phyloP scores from a whole-genome alignment of 64 coral and sea anemone genomes.

The Porites australiensis region DNA sequence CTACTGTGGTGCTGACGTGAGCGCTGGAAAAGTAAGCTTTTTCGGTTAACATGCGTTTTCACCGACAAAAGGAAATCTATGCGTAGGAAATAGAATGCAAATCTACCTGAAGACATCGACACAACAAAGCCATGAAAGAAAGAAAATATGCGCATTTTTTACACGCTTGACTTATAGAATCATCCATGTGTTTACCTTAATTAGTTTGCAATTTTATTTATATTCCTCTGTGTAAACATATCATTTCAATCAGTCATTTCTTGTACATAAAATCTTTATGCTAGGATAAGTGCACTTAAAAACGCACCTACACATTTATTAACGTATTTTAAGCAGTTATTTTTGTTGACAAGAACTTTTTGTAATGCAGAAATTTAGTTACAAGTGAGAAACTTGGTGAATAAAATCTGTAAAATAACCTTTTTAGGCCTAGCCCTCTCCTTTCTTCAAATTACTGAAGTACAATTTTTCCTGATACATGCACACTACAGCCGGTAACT shows the following conservation, averaged over 20 bases:
- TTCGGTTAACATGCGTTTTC: not conserved
- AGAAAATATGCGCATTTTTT: conserved; percentile 39
- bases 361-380: too few relatives aligned
- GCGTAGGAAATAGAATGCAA: not conserved
- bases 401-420: too few relatives aligned
- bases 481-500: too few relatives aligned
- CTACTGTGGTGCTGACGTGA: not conserved
- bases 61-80: not conserved
- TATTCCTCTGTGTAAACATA: not conserved
- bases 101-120: not conserved
- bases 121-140: not conserved
- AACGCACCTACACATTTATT: too few relatives aligned
- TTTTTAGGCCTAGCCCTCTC: too few relatives aligned
- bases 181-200: conserved; percentile 9
- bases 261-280: not conserved
- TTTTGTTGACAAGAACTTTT: too few relatives aligned
- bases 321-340: too few relatives aligned
- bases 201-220: conserved; percentile 40
- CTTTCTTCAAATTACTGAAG: too few relatives aligned
- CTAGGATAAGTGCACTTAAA: too few relatives aligned
- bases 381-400: too few relatives aligned
- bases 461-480: too few relatives aligned
- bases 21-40: not conserved
- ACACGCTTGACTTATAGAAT: conserved; percentile 1
- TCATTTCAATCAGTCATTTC: not conserved